Evolutionary conservation across 2,888 invertebrate species (phyloP).

Genomic region (Apotomis capreana): DNA sequence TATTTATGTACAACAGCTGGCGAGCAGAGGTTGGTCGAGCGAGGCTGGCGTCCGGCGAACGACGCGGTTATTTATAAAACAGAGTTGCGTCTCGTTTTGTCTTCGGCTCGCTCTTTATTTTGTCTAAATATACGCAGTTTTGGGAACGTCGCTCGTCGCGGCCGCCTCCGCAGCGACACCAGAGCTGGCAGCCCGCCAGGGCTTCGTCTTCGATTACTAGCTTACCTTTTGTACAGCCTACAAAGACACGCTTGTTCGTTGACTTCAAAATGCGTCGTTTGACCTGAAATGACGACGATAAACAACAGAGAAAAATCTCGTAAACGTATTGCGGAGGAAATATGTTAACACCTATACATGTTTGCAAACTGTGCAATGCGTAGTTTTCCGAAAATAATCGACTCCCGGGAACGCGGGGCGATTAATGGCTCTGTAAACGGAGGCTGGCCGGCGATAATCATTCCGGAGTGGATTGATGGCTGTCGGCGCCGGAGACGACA

Average conservation of each 20-base stretch:
- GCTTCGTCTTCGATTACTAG: conserved; percentile 70
- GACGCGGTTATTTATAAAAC: conserved; percentile 82
- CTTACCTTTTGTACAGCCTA: conserved; percentile 69
- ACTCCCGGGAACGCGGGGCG: conserved; percentile 47
- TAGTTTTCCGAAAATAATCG: conserved; percentile 14
- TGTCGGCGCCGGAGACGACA: conserved; percentile 53
- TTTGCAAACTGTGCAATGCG: neutral
- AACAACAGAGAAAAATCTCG: conserved; percentile 1
- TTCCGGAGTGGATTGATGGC: conserved; percentile 53
- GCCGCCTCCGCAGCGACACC: conserved; percentile 77
- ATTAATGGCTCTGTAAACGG: conserved; percentile 57
- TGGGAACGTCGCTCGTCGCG: conserved; percentile 77
- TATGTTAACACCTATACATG: neutral
- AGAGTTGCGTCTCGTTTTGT: conserved; percentile 83
- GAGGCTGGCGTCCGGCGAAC: conserved; percentile 77
- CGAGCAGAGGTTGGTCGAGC: conserved; percentile 76
- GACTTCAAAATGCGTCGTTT: conserved; percentile 26
- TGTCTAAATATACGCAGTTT: conserved; percentile 84
- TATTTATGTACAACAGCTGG: conserved; percentile 83
- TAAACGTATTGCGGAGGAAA: neutral
- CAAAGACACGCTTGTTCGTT: conserved; percentile 45
- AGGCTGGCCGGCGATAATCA: conserved; percentile 50
- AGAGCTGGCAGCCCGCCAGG: conserved; percentile 72
- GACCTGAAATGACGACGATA: conserved; percentile 22
- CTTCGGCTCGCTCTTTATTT: conserved; percentile 83